These are phyloP conservation scores for Drosophila pseudoobscura DNA, from an alignment of 1,140 invertebrate species.

Conservation along the genomic window DNA sequence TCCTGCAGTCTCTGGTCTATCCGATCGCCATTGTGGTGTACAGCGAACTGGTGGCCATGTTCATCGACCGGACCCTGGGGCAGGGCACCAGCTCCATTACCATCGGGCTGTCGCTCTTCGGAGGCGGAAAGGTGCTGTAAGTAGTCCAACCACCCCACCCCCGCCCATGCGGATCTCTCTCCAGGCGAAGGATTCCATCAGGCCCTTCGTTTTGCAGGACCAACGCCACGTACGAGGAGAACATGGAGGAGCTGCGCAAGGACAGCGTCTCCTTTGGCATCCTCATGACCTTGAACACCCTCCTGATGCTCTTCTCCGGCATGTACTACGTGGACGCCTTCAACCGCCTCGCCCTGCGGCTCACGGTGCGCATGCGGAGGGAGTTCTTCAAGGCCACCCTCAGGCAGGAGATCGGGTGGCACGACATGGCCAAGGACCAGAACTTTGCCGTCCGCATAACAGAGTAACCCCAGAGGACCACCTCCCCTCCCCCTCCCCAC, in stretches of 20 bases:
- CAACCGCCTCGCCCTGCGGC: slow-evolving; percentile 86
- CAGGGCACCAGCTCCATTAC: slow-evolving; percentile 81
- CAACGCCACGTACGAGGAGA: slow-evolving; percentile 85
- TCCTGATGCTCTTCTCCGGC: slow-evolving; percentile 86
- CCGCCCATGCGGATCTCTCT: too few species aligned
- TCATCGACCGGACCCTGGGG: slow-evolving; percentile 84
- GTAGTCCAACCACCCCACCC: too few species aligned
- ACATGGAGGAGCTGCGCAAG: slow-evolving; percentile 86
- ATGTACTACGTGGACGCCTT: slow-evolving; percentile 87
- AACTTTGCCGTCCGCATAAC: slow-evolving; percentile 94
- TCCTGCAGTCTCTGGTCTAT: slow-evolving; percentile 86
- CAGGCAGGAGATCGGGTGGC: slow-evolving; percentile 95
- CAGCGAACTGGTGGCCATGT: slow-evolving; percentile 87
- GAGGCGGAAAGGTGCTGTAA: slow-evolving; percentile 85
- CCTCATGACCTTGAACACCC: slow-evolving; percentile 85
- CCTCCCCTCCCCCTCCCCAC: too few species aligned
- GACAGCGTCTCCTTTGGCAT: slow-evolving; percentile 87
- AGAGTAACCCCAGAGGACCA: slow-evolving; percentile 86
- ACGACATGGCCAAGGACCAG: slow-evolving; percentile 91
- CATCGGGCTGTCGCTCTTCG: slow-evolving; percentile 82
- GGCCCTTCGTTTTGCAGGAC: slow-evolving; percentile 51
- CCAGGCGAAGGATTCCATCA: too few species aligned
- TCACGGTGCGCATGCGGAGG: slow-evolving; percentile 89
- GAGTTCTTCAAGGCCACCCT: slow-evolving; percentile 90
- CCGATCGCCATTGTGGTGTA: slow-evolving; percentile 88